A percentile compares a stretch with the other conserved stretches of the same genome.
Conservation (phyloP, 2,113 vertebrate genomes). For the Xenopus borealis region DNA sequence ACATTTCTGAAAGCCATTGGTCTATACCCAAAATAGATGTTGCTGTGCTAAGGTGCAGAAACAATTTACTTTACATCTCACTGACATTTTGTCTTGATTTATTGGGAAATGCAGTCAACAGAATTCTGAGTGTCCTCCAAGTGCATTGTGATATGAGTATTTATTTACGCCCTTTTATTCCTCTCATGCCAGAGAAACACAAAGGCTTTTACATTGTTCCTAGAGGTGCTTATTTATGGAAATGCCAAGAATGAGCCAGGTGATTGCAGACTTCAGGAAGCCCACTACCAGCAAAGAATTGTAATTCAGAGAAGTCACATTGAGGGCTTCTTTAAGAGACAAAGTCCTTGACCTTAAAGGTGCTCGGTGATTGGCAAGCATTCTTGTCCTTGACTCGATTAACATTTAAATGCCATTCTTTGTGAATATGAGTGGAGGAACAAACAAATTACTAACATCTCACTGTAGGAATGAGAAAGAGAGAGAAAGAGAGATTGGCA, state of each 20-base stretch:
- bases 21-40: too few species aligned
- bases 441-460: slow-evolving; percentile 64
- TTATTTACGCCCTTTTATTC: too few species aligned
- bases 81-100: too few species aligned
- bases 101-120: too few species aligned
- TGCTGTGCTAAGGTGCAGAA: too few species aligned
- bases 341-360: slow-evolving; percentile 66
- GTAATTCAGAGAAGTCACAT: slow-evolving; percentile 53
- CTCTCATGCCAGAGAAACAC: too few species aligned
- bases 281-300: slow-evolving; percentile 49
- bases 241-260: slow-evolving; percentile 53
- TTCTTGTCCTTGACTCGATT: slow-evolving; percentile 68
- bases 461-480: slow-evolving; percentile 47
- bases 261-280: slow-evolving; percentile 46
- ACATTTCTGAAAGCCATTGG: too few species aligned
- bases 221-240: too few species aligned
- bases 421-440: slow-evolving; percentile 62
- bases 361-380: slow-evolving; percentile 54
- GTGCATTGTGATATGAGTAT: too few species aligned
- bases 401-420: slow-evolving; percentile 80
- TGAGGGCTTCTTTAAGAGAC: slow-evolving; percentile 60
- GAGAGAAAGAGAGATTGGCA: slow-evolving; percentile 20
- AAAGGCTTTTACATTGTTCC: too few species aligned
- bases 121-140: too few species aligned
- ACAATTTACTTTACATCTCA: too few species aligned